Base-by-base conservation (phyloP, 1,140 invertebrate genomes). In the Drosophila azteca region DNA sequence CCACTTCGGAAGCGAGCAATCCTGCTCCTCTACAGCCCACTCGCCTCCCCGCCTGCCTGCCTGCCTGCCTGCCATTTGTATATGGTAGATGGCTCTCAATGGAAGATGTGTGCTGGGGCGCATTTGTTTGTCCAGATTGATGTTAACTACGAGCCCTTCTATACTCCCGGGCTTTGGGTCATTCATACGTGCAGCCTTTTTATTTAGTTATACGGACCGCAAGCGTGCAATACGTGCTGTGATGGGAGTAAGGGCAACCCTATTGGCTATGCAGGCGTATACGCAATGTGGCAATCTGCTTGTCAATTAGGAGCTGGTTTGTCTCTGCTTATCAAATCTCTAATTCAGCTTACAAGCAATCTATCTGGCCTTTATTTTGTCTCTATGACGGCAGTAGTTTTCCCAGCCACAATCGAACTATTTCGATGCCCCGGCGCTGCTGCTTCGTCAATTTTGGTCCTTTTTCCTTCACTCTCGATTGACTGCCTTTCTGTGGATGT, bases 91-190 rank as follows among this genome's bases (percentile, higher is more conserved):
- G 71, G 50, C 41, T 68, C 58, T 64, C 58, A 80, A 78, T 78
- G 61, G 31, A 48, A 45, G 26, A 70, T 71, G 58, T 53, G 26
- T 29, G 46, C 54, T 59, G 46, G 31, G 58, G 48, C 26, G 17
- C 63, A 35, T 76, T 77, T 81, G 68, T 67, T 85, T 66, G 65
- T 43, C 17, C 61, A 68, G 82, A 85, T 84, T 85, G 73, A 77
- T 77, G 67, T 68, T 61, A 51, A 65, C 63, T 81, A 67, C 39
- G 9, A 39, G 29, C 48, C 7, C 26, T 59, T 35, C 57, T 3
- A 22, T 48, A 20, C 13, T 11, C 49, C 26, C 29, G 31, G 20
- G 43, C 41, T 68, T 15, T 50, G 61, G 64, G 43, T 46, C 53
- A 73, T 63, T 48, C 60, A 55, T 77, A 60, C 39, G 60, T 48